These are phyloP conservation scores for Athalia cordata DNA, from an alignment of 2,888 invertebrate genomes.

Conservation along the genomic window DNA sequence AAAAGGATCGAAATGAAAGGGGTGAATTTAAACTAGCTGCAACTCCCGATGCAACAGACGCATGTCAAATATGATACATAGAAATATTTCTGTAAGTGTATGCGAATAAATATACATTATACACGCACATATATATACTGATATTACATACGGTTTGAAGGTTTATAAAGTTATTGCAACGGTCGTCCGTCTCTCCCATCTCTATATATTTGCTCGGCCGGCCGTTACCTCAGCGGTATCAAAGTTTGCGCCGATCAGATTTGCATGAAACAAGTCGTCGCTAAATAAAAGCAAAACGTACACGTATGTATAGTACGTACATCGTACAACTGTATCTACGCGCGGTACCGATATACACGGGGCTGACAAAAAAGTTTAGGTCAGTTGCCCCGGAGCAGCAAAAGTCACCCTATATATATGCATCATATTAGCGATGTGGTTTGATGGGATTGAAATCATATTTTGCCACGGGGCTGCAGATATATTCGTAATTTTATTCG, in stretches of 20 bases:
- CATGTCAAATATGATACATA: not conserved
- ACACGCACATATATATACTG: slow-evolving; percentile 40
- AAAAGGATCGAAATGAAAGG: slow-evolving; percentile 45
- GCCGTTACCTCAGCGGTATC: slow-evolving; percentile 50
- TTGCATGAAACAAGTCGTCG: slow-evolving; percentile 66
- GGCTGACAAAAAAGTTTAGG: no score
- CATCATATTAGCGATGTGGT: no score
- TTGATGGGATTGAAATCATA: no score
- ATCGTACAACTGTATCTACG: not conserved
- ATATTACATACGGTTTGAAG: not conserved
- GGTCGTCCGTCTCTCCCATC: not conserved
- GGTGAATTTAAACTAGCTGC: slow-evolving; percentile 70
- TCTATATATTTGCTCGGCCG: not conserved
- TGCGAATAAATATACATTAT: slow-evolving; percentile 34
- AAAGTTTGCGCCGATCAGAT: slow-evolving; percentile 65
- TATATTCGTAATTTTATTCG: no score
- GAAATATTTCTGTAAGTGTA: slow-evolving; percentile 49
- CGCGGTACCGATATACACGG: not conserved
- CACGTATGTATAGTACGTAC: not conserved
- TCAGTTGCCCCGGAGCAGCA: no score
- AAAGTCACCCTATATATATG: no score
- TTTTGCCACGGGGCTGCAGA: no score
- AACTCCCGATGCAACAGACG: slow-evolving; percentile 50
- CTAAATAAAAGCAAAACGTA: slow-evolving; percentile 34
- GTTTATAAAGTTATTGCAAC: slow-evolving; percentile 29